These are phyloP conservation scores for Xenopus tropicalis DNA, from an alignment of 2,113 vertebrate genomes.

Conservation along the genomic window UCB_Xtro_10.0 CM004445.2:34129501-34130000, in stretches of 20 bases:
- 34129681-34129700: background rate
- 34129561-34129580: too few relatives aligned
- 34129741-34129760: background rate
- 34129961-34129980: background rate
- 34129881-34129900: too few relatives aligned
- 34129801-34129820: background rate
- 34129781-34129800: background rate
- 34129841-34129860: too few relatives aligned
- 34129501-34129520: too few relatives aligned
- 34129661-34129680: background rate
- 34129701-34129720: background rate
- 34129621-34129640: background rate
- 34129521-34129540: too few relatives aligned
- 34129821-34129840: background rate
- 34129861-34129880: slow-evolving; percentile 11
- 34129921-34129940: slow-evolving; percentile 20
- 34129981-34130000: slow-evolving; percentile 14
- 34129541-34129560: too few relatives aligned
- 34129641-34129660: background rate
- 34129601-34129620: too few relatives aligned
- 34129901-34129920: slow-evolving; percentile 15
- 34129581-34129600: background rate
- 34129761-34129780: slow-evolving; percentile 6
- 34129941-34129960: slow-evolving; percentile 10
- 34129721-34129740: slow-evolving; percentile 8